These are phyloP conservation scores for Ophion slaviceki DNA, from an alignment of 2,888 invertebrate genomes.

Conservation along the genomic window DNA sequence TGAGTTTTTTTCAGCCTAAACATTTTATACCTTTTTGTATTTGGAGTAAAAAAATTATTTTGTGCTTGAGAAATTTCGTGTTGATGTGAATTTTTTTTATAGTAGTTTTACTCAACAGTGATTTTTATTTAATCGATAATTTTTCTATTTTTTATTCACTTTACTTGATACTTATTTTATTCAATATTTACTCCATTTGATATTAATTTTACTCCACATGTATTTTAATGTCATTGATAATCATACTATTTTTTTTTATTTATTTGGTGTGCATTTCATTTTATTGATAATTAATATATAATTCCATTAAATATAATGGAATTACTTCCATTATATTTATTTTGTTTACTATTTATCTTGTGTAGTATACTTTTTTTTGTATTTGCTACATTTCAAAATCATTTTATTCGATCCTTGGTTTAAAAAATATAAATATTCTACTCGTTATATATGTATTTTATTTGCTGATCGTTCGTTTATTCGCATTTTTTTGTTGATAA, in stretches of 20 bases:
- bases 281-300: too few relatives aligned
- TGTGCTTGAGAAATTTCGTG: too few relatives aligned
- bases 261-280: background rate
- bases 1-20: slow-evolving; percentile 3
- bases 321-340: background rate
- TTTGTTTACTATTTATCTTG: background rate
- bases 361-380: background rate
- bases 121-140: background rate
- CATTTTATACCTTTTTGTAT: background rate
- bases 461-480: too few relatives aligned
- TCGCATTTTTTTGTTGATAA: background rate
- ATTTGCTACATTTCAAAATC: background rate
- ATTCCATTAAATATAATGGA: too few relatives aligned
- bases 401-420: background rate
- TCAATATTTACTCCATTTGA: background rate
- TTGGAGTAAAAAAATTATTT: background rate
- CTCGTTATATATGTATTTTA: background rate
- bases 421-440: background rate
- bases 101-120: background rate
- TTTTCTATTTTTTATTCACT: background rate
- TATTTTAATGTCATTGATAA: background rate
- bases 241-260: background rate
- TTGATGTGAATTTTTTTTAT: too few relatives aligned
- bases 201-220: background rate
- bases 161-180: background rate